Conservation (phyloP, 2,113 vertebrate genomes). For the Paramormyrops kingsleyae region DNA sequence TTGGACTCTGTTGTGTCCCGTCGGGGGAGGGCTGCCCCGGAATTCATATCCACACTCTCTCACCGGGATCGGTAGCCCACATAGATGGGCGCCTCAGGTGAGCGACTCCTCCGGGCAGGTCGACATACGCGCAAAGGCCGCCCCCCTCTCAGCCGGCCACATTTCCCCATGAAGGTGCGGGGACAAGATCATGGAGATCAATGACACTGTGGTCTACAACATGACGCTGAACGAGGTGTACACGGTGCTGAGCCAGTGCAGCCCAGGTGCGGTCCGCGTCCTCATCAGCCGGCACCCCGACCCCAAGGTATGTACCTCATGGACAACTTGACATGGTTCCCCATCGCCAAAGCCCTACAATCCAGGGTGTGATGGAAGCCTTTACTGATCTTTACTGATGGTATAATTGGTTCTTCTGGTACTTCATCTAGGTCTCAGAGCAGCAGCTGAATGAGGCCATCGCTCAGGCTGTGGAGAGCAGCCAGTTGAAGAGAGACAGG, state of each 20-base stretch:
- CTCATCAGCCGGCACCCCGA: slow-evolving; percentile 86
- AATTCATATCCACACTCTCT: slow-evolving; percentile 84
- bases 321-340: not conserved
- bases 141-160: not conserved
- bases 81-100: slow-evolving; percentile 82
- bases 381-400: not conserved
- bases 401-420: not conserved
- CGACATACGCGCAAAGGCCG: not conserved
- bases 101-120: not conserved
- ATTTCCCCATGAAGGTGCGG: slow-evolving; percentile 64
- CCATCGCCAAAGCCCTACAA: not conserved
- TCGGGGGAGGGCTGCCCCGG: slow-evolving; percentile 70
- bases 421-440: slow-evolving; percentile 73
- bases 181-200: slow-evolving; percentile 88
- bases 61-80: slow-evolving; percentile 86
- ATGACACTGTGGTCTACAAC: slow-evolving; percentile 70
- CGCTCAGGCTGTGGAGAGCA: slow-evolving; percentile 70
- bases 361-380: not conserved
- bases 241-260: slow-evolving; percentile 75
- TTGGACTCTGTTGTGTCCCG: slow-evolving; percentile 83
- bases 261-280: slow-evolving; percentile 73
- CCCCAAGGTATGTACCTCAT: slow-evolving; percentile 67
- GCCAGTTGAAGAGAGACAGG: slow-evolving; percentile 67
- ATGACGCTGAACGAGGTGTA: slow-evolving; percentile 84
- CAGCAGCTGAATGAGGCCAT: slow-evolving; percentile 83